These are phyloP conservation scores for Mythimna ferrago DNA, from an alignment of 2,888 invertebrate species.

Conservation along the genomic window DNA sequence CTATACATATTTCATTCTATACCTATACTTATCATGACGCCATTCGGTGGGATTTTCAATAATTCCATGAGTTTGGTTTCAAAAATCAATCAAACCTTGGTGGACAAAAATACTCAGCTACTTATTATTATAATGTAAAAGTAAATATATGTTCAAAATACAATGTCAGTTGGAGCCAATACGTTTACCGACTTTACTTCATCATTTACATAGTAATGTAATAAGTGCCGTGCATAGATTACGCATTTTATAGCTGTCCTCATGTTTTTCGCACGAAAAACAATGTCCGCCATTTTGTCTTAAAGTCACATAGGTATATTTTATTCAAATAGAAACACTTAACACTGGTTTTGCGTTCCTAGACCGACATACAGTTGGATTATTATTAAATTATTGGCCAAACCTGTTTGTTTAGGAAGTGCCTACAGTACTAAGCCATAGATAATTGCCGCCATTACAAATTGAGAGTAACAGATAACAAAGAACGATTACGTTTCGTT, in stretches of 20 bases:
- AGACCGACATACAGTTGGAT: conserved; percentile 15
- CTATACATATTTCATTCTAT: not conserved
- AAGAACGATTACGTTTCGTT: conserved; percentile 30
- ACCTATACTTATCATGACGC: not conserved
- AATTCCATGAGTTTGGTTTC: not conserved
- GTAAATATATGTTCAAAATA: conserved; percentile 23
- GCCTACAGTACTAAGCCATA: not conserved
- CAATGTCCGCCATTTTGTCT: conserved; percentile 60
- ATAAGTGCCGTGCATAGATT: conserved; percentile 46
- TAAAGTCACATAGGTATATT: conserved; percentile 23
- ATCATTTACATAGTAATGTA: conserved; percentile 51
- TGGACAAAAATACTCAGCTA: not conserved
- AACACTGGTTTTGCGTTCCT: conserved; percentile 48
- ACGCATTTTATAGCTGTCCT: conserved; percentile 51
- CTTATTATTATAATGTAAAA: not conserved
- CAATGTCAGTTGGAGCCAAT: conserved; percentile 24
- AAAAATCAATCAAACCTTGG: not conserved
- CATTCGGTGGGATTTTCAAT: not conserved
- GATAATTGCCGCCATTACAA: not conserved
- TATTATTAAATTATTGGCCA: conserved; percentile 2
- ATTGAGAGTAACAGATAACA: conserved; percentile 16
- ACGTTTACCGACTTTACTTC: conserved; percentile 33
- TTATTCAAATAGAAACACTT: conserved; percentile 50
- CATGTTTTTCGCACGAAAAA: conserved; percentile 49
- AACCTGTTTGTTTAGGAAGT: conserved; percentile 3